phyloP scores from a whole-genome alignment of 2,888 invertebrate genomes.

The Cantharis lateralis region DNA sequence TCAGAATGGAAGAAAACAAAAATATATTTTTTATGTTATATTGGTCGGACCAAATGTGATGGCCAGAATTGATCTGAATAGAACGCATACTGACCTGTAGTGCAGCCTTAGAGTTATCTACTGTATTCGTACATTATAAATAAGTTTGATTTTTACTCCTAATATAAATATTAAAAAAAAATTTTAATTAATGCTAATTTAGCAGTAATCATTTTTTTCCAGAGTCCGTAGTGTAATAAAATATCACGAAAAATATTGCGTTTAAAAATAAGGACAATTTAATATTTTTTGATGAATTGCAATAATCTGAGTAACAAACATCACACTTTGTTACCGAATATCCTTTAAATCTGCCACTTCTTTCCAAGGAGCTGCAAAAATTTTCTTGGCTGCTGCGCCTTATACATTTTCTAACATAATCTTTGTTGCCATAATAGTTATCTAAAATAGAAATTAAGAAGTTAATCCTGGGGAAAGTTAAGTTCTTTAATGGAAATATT shows the following conservation, averaged over 20 bases:
- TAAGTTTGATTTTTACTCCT: too few relatives aligned
- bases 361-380: background rate
- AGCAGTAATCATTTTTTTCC: background rate
- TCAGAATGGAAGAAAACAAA: too few relatives aligned
- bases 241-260: conserved; percentile 13
- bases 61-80: too few relatives aligned
- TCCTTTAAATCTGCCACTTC: background rate
- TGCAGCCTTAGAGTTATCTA: too few relatives aligned
- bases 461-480: background rate
- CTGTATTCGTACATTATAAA: too few relatives aligned
- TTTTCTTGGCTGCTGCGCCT: background rate
- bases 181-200: background rate
- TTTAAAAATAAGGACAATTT: conserved; percentile 14
- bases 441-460: background rate
- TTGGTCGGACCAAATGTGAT: too few relatives aligned
- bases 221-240: conserved; percentile 11
- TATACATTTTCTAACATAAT: conserved; percentile 8
- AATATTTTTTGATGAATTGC: conserved; percentile 11
- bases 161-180: background rate
- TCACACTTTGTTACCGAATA: conserved; percentile 10
- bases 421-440: background rate
- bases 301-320: conserved; percentile 12
- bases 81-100: too few relatives aligned
- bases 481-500: too few relatives aligned
- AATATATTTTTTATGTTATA: too few relatives aligned